Evolutionary conservation across 1,140 invertebrate genomes (phyloP).

Genomic region (Bombus cullumanus): DNA sequence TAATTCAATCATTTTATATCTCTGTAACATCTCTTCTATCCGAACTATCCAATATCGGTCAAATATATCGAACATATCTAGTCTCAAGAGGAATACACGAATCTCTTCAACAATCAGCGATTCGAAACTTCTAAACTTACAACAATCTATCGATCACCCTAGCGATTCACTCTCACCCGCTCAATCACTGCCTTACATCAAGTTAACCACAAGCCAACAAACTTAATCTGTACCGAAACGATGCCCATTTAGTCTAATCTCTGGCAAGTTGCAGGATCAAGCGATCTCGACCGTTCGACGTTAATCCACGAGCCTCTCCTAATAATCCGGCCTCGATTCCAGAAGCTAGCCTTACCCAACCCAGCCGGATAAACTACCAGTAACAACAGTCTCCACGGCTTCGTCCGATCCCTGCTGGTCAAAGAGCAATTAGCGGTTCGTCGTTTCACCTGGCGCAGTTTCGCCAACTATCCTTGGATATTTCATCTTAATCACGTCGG

Average conservation of each 20-base stretch:
- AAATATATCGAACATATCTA: no score
- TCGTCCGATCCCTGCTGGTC: constrained; percentile 23
- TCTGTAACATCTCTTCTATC: no score
- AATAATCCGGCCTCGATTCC: constrained; percentile 16
- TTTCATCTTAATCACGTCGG: constrained; percentile 56
- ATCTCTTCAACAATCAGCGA: no score
- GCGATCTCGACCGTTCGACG: neutral
- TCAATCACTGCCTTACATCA: neutral
- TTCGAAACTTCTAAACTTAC: neutral
- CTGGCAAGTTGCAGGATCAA: neutral
- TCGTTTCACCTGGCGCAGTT: constrained; percentile 53
- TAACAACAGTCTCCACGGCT: constrained; percentile 34
- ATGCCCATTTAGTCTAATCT: constrained; percentile 1
- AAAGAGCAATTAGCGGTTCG: constrained; percentile 63
- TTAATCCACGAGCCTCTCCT: neutral
- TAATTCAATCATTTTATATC: no score
- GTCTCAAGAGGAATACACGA: no score
- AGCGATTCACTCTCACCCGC: neutral
- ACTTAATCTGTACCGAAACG: neutral
- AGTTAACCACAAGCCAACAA: constrained; percentile 7
- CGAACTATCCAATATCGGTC: no score
- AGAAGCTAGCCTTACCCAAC: neutral
- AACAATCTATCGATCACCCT: neutral
- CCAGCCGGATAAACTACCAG: constrained; percentile 28
- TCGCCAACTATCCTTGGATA: constrained; percentile 50